phyloP scores from a whole-genome alignment of 2,113 vertebrate genomes.

The Seriola aureovittata region DNA sequence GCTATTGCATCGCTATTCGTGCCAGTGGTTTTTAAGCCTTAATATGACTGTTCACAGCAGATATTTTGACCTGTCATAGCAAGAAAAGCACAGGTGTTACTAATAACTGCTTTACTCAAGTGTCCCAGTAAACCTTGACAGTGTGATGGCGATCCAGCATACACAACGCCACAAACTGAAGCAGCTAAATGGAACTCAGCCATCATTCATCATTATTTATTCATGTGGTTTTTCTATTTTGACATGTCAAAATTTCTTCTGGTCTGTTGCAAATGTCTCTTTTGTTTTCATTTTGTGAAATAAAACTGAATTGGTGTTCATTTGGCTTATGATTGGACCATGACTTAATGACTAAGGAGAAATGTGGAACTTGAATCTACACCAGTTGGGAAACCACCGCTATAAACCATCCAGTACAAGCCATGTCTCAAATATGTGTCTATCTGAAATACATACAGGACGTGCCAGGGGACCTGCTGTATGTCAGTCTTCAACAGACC shows the following conservation, averaged over 20 bases:
- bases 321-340: not conserved
- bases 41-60: not conserved
- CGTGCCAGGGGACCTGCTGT: conserved; percentile 15
- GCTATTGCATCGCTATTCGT: not conserved
- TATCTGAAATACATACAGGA: conserved; percentile 21
- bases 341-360: conserved; percentile 8
- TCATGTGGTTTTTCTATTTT: not conserved
- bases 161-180: not conserved
- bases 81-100: not conserved
- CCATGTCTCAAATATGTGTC: conserved; percentile 36
- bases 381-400: not conserved
- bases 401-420: conserved; percentile 30
- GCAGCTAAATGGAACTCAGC: not conserved
- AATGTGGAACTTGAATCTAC: conserved; percentile 19
- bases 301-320: not conserved
- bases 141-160: not conserved
- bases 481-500: conserved; percentile 31
- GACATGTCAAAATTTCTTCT: not conserved
- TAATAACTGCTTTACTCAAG: conserved; percentile 14
- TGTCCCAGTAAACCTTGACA: not conserved
- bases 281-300: not conserved
- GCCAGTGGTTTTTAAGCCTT: not conserved
- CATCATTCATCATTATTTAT: conserved; percentile 1
- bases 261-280: not conserved
- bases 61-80: not conserved